Evolutionary conservation across 2,888 invertebrate species (phyloP).

Genomic region (Nephrotoma appendiculata): DNA sequence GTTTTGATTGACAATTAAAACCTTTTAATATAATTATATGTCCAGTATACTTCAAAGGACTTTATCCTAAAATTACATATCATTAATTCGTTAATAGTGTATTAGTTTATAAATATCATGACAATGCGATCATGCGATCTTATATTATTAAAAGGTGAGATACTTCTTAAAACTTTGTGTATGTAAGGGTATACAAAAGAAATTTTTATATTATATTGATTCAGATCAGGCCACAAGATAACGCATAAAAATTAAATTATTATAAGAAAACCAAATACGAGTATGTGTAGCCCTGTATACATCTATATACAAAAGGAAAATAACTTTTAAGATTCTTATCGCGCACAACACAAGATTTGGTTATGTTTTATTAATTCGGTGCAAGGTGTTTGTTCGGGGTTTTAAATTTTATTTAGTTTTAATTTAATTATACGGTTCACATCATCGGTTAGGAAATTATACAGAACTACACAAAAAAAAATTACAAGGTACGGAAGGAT

Average conservation of each 20-base stretch:
- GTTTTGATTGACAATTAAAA: neutral
- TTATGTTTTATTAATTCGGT: neutral
- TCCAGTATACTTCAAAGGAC: neutral
- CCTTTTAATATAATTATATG: neutral
- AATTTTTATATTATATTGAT: neutral
- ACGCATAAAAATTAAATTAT: neutral
- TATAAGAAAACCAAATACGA: neutral
- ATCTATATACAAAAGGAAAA: neutral
- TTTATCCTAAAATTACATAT: neutral
- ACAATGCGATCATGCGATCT: neutral
- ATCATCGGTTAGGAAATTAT: neutral
- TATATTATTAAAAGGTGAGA: neutral
- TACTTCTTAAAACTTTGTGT: neutral
- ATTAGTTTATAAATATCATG: neutral
- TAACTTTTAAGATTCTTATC: neutral
- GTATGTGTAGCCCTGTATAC: too few relatives aligned
- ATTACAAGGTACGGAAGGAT: neutral
- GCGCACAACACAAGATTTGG: neutral
- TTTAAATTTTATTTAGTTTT: neutral
- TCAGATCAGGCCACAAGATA: neutral
- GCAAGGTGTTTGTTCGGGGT: neutral
- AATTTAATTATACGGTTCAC: neutral
- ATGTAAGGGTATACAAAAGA: neutral
- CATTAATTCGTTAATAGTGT: neutral
- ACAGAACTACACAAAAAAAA: neutral